Conservation (phyloP, 2,113 vertebrate species). For the Morone chrysops region DNA sequence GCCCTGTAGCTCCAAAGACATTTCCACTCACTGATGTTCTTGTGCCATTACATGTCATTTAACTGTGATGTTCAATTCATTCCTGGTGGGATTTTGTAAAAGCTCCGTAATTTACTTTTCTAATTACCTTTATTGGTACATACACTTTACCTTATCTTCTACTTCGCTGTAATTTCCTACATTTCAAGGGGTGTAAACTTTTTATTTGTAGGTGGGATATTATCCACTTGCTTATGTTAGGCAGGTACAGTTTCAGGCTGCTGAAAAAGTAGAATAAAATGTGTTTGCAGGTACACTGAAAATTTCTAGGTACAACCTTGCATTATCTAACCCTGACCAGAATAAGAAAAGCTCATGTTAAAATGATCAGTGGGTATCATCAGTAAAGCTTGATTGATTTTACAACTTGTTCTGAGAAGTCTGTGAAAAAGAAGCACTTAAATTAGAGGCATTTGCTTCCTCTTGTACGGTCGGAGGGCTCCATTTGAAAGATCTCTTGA, state of each 20-base stretch:
- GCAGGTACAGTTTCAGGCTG: background rate
- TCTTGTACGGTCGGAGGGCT: conserved; percentile 61
- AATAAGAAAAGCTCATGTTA: background rate
- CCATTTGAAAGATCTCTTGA: conserved; percentile 71
- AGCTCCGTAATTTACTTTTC: conserved; percentile 57
- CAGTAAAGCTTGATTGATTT: background rate
- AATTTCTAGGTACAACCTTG: background rate
- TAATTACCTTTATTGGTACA: conserved; percentile 44
- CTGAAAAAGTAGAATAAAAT: background rate
- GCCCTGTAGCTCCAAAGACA: conserved; percentile 45
- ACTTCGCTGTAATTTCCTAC: conserved; percentile 38
- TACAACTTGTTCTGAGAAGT: conserved; percentile 26
- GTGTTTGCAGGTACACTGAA: background rate
- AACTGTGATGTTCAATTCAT: conserved; percentile 15
- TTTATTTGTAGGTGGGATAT: background rate
- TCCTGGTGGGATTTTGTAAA: conserved; percentile 50
- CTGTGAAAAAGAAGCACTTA: conserved; percentile 38
- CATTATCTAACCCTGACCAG: background rate
- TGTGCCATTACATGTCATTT: conserved; percentile 35
- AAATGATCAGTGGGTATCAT: background rate
- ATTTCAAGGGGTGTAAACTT: conserved; percentile 24
- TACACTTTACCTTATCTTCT: conserved; percentile 35
- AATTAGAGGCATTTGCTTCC: conserved; percentile 71
- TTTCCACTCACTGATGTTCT: conserved; percentile 27
- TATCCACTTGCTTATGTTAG: background rate